phyloP scores from a whole-genome alignment of 2,113 vertebrate species.

The Potamarius usumacintae region DNA sequence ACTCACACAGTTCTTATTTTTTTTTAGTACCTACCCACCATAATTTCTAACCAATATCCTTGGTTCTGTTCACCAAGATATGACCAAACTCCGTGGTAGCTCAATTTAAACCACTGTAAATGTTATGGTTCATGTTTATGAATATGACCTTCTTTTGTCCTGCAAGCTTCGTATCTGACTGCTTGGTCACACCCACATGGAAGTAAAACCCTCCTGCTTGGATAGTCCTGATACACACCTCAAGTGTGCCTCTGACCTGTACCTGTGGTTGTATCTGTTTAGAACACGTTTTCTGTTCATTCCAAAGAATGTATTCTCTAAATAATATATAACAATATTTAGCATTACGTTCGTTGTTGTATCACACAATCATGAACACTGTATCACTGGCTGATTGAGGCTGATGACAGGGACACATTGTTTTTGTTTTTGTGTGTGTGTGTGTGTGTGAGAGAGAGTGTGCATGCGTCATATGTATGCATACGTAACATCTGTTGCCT shows the following conservation, averaged over 20 bases:
- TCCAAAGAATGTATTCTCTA: background rate
- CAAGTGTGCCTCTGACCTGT: no score
- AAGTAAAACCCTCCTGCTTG: no score
- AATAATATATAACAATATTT: background rate
- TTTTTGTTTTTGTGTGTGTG: slow-evolving; percentile 22
- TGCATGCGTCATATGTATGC: background rate
- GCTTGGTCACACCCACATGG: no score
- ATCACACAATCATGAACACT: background rate
- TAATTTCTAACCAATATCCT: background rate
- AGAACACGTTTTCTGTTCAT: no score
- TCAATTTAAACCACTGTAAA: no score
- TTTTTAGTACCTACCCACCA: background rate
- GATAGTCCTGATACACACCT: no score
- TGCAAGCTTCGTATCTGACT: no score
- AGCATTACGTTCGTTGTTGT: background rate
- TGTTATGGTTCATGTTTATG: background rate
- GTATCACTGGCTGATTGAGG: background rate
- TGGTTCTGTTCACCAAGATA: no score
- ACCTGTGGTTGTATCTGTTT: background rate
- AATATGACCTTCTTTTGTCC: no score
- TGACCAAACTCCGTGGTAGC: no score
- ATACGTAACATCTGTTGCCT: slow-evolving; percentile 1
- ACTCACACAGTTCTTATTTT: background rate
- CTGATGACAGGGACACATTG: background rate
- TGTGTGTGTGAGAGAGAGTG: background rate